These are phyloP conservation scores for Cordilura impudica DNA, from an alignment of 2,888 invertebrate species.

Conservation along the genomic window DNA sequence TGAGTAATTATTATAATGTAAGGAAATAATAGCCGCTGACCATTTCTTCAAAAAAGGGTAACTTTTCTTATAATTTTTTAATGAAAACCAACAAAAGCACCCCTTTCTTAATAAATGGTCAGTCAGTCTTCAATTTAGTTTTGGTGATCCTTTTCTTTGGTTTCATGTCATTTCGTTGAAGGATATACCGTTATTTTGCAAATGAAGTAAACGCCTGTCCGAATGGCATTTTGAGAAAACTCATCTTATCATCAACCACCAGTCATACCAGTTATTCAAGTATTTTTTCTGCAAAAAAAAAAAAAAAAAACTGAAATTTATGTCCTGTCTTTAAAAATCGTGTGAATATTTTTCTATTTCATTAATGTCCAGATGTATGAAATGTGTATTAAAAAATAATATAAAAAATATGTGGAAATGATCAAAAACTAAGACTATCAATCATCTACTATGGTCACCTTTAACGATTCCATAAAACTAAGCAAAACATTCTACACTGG, in stretches of 20 bases:
- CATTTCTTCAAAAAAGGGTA: conserved; percentile 40
- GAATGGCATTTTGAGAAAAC: not conserved
- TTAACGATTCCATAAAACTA: not conserved
- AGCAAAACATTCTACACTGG: not conserved
- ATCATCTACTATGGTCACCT: conserved; percentile 24
- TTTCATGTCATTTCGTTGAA: conserved; percentile 19
- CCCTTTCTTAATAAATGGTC: conserved; percentile 10
- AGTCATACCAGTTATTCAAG: conserved; percentile 40
- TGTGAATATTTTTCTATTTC: conserved; percentile 30
- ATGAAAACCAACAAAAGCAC: not conserved
- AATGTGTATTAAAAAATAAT: not conserved
- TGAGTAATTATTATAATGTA: not conserved
- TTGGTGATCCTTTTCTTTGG: not conserved
- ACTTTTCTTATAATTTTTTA: not conserved
- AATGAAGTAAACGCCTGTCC: conserved; percentile 28
- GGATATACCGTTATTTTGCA: conserved; percentile 12
- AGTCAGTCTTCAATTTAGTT: not conserved
- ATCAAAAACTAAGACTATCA: not conserved
- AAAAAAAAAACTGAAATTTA: conserved; percentile 17
- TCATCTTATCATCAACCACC: not conserved
- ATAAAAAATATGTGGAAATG: conserved; percentile 7
- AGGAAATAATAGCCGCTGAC: not conserved
- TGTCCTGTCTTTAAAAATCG: conserved; percentile 40
- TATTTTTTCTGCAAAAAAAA: conserved; percentile 18
- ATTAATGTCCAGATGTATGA: conserved; percentile 4